A percentile compares a stretch with the other conserved stretches of the same genome.
phyloP scores from a whole-genome alignment of 1,140 invertebrate species.

The Hyles vespertilio region DNA sequence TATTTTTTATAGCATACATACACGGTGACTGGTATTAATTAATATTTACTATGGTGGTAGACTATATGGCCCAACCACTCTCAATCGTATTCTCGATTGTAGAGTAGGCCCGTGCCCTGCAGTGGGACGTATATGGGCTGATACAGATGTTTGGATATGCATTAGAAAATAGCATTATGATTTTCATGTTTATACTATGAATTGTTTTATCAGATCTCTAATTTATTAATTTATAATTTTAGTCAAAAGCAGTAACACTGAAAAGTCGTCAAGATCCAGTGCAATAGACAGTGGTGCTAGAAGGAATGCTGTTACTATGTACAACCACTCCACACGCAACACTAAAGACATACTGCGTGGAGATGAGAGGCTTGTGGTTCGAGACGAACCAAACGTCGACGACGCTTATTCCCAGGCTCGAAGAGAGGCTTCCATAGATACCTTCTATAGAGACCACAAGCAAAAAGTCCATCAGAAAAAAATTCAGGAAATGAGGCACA shows the following conservation, averaged over 20 bases:
- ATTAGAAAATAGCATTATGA: too few relatives aligned
- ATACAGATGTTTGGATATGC: too few relatives aligned
- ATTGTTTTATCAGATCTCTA: too few relatives aligned
- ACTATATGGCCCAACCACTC: too few relatives aligned
- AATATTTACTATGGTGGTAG: too few relatives aligned
- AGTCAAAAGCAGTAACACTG: conserved; percentile 25
- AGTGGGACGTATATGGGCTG: too few relatives aligned
- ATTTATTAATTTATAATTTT: conserved; percentile 19
- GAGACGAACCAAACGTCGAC: conserved; percentile 39
- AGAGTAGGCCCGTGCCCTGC: too few relatives aligned
- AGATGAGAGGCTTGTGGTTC: conserved; percentile 39
- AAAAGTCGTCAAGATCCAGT: conserved; percentile 26
- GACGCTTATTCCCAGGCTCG: conserved; percentile 62
- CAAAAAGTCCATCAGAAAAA: conserved; percentile 35
- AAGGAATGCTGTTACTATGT: conserved; percentile 49
- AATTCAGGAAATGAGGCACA: conserved; percentile 43
- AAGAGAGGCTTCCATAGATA: conserved; percentile 35
- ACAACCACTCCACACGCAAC: conserved; percentile 61
- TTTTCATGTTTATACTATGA: too few relatives aligned
- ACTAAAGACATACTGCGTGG: conserved; percentile 33
- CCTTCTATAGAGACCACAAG: conserved; percentile 1
- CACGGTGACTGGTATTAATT: too few relatives aligned
- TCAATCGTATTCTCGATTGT: too few relatives aligned
- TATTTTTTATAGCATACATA: too few relatives aligned
- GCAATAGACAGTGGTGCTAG: conserved; percentile 21